Evolutionary conservation across 2,797 vertebrate species (phyloP).

Genomic region (Esox masquinongy): DNA sequence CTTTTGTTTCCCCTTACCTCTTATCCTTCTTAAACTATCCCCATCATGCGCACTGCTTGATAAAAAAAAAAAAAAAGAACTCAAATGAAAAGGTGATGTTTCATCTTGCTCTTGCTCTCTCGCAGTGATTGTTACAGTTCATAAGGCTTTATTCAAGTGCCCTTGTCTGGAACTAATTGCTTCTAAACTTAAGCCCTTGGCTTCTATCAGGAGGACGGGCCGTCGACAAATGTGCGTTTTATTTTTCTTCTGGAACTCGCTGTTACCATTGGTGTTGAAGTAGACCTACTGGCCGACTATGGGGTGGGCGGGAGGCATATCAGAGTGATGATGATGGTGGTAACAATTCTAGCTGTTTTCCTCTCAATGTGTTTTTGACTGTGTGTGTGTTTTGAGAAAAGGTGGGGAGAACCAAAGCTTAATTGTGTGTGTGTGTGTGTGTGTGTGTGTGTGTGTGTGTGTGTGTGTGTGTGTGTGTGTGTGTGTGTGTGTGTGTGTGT

Average conservation of each 20-base stretch:
- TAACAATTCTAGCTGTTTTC: conserved; percentile 9
- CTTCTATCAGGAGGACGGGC: too few relatives aligned
- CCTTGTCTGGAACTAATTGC: conserved; percentile 51
- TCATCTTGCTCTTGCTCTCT: not conserved
- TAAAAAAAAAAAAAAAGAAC: not conserved
- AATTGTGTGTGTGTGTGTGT: conserved; percentile 27
- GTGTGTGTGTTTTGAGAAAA: conserved; percentile 19
- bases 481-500: conserved; percentile 31
- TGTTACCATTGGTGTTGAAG: conserved; percentile 40
- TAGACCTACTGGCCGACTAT: conserved; percentile 26
- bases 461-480: conserved; percentile 13
- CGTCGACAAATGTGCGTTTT: too few relatives aligned
- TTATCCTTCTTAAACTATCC: not conserved
- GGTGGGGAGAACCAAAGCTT: conserved; percentile 38
- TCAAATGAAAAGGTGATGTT: not conserved
- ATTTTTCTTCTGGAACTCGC: conserved; percentile 37
- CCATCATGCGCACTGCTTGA: conserved; percentile 3
- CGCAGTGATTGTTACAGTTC: conserved; percentile 32
- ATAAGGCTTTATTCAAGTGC: conserved; percentile 56
- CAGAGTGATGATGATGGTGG: not conserved
- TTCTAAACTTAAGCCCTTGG: too few relatives aligned
- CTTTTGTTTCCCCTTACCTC: not conserved
- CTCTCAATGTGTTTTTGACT: not conserved
- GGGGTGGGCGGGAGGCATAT: conserved; percentile 17
- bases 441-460: conserved; percentile 22